Evolutionary conservation across 2,888 invertebrate species (phyloP).

Genomic region (Fragum fragum): DNA sequence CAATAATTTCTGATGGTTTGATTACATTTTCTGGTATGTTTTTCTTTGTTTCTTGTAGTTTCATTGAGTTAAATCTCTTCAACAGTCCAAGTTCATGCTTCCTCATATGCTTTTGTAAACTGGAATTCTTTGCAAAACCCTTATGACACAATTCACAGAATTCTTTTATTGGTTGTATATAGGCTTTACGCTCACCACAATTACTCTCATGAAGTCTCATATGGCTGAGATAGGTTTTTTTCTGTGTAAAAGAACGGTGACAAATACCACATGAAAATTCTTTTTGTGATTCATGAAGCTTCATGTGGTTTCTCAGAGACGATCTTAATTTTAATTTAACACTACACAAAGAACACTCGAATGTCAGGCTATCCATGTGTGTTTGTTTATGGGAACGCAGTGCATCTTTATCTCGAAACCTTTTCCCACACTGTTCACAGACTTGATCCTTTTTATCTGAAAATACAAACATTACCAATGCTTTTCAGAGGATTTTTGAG

Average conservation of each 20-base stretch:
- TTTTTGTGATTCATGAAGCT: constrained; percentile 45
- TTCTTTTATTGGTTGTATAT: constrained; percentile 28
- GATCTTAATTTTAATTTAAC: constrained; percentile 31
- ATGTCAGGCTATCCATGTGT: constrained; percentile 3
- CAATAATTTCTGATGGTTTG: too few species aligned
- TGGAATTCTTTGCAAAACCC: constrained; percentile 37
- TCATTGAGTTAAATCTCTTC: constrained; percentile 26
- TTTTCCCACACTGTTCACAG: constrained; percentile 57
- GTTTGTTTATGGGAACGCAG: constrained; percentile 40
- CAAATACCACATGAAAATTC: constrained; percentile 49
- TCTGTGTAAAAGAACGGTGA: constrained; percentile 42
- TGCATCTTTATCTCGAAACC: constrained; percentile 28
- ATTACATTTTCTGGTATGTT: too few species aligned
- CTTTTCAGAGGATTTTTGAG: too few species aligned
- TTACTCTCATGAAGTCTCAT: constrained; percentile 35
- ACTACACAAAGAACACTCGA: constrained; percentile 41
- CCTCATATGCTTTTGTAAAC: constrained; percentile 44
- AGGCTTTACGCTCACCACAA: constrained; percentile 23
- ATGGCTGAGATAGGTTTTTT: constrained; percentile 36
- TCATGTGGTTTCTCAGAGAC: constrained; percentile 39
- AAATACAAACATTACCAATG: constrained; percentile 13
- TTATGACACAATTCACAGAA: constrained; percentile 50
- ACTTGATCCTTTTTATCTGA: constrained; percentile 37
- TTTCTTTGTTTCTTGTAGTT: background rate
- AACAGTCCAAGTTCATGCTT: constrained; percentile 51